Percentiles rank a stretch among this genome's conserved stretches.
Evolutionary conservation across 2,888 invertebrate genomes (phyloP).

Genomic region (Drepana falcataria): DNA sequence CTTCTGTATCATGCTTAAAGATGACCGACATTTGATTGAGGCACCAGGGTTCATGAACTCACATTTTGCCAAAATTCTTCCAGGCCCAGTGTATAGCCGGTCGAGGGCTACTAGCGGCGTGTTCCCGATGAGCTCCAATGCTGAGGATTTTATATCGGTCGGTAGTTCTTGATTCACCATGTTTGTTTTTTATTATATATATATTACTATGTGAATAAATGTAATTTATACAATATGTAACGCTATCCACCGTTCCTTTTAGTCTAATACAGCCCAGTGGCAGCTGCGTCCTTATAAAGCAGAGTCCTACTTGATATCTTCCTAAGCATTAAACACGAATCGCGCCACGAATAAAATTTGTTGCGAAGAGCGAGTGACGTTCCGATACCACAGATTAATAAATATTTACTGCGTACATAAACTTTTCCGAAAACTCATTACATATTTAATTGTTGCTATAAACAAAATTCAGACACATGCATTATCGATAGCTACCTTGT

Average conservation of each 20-base stretch:
- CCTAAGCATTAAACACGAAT: too few relatives aligned
- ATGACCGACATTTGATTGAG: conserved; percentile 66
- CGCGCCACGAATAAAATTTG: too few relatives aligned
- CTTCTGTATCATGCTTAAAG: conserved; percentile 55
- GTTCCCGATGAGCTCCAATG: conserved; percentile 65
- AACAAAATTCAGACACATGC: too few relatives aligned
- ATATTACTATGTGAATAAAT: background rate
- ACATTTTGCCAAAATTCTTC: conserved; percentile 66
- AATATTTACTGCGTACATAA: too few relatives aligned
- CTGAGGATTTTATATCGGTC: conserved; percentile 62
- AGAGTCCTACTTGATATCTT: too few relatives aligned
- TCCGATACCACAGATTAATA: too few relatives aligned
- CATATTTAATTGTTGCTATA: too few relatives aligned
- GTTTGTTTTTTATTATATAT: background rate
- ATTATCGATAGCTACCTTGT: too few relatives aligned
- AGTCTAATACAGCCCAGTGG: background rate
- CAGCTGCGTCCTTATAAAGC: background rate
- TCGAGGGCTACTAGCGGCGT: conserved; percentile 70
- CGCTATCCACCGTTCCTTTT: background rate
- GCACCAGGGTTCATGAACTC: conserved; percentile 73
- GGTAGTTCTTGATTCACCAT: background rate
- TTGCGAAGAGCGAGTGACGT: too few relatives aligned
- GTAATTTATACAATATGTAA: background rate
- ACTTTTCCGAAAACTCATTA: too few relatives aligned
- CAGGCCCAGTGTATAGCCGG: conserved; percentile 59